phyloP scores from a whole-genome alignment of 2,113 vertebrate species.

The Ictalurus furcatus region DNA sequence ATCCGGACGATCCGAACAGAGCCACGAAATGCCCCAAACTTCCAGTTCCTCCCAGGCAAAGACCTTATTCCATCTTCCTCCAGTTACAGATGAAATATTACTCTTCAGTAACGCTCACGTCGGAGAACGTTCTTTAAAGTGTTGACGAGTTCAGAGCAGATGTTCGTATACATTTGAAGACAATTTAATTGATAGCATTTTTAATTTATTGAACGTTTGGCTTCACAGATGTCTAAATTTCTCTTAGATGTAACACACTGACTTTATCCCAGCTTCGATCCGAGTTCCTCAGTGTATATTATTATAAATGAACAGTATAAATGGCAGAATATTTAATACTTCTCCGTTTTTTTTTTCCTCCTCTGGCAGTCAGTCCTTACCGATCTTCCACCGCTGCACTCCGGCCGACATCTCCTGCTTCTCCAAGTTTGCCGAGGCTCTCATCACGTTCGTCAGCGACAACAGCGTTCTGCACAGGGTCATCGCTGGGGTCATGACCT shows the following conservation, averaged over 20 bases:
- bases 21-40: conserved; percentile 86
- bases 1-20: conserved; percentile 70
- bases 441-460: conserved; percentile 94
- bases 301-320: background rate
- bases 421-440: conserved; percentile 88
- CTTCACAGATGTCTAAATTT: background rate
- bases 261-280: too few relatives aligned
- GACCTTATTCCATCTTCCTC: background rate
- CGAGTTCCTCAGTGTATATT: background rate
- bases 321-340: background rate
- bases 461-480: conserved; percentile 91
- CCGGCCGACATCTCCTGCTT: conserved; percentile 90
- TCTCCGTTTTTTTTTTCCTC: background rate
- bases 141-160: background rate
- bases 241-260: too few relatives aligned
- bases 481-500: conserved; percentile 94
- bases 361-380: conserved; percentile 76
- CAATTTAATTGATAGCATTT: too few relatives aligned
- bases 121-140: background rate
- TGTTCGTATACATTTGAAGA: background rate
- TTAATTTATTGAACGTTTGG: background rate
- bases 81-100: background rate
- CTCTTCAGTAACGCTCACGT: background rate
- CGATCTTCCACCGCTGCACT: conserved; percentile 92
- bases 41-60: conserved; percentile 88